Evolutionary conservation across 2,113 vertebrate genomes (phyloP).

Genomic region (Columbina picui): DNA sequence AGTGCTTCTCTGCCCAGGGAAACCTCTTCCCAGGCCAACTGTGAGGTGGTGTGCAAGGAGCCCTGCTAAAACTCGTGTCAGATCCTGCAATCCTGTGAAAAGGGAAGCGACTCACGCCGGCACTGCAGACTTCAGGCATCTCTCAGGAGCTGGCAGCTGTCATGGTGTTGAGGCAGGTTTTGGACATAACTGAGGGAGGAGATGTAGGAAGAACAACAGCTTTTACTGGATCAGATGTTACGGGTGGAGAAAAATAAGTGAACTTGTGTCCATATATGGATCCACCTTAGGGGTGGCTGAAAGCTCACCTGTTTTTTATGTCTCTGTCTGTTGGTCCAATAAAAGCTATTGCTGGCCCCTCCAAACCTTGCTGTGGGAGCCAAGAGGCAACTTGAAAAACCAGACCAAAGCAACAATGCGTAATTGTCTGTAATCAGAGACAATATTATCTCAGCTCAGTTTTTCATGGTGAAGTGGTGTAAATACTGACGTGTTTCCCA

Average conservation of each 20-base stretch:
- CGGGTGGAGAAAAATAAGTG: neutral
- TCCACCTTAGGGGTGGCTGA: neutral
- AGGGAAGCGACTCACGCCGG: fast-evolving
- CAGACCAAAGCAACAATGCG: neutral
- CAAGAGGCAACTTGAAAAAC: neutral
- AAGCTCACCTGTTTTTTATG: neutral
- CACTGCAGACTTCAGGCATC: neutral
- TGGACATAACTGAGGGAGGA: neutral
- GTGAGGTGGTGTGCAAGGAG: neutral
- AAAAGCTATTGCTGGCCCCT: neutral
- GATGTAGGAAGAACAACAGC: neutral
- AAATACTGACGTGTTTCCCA: neutral
- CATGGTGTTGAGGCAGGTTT: neutral
- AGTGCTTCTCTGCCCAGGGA: neutral
- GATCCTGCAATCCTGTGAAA: neutral
- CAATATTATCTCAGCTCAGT: slow-evolving; percentile 10
- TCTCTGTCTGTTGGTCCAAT: neutral
- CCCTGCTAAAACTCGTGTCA: neutral
- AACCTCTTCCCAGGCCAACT: neutral
- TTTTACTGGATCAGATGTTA: neutral
- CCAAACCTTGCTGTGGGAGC: neutral
- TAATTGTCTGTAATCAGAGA: slow-evolving; percentile 21
- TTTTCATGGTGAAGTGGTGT: neutral
- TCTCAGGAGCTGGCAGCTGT: neutral
- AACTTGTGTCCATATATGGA: slow-evolving; percentile 3